Conservation (phyloP, 2,888 invertebrate species). For the Acanthopleura granulata region DNA sequence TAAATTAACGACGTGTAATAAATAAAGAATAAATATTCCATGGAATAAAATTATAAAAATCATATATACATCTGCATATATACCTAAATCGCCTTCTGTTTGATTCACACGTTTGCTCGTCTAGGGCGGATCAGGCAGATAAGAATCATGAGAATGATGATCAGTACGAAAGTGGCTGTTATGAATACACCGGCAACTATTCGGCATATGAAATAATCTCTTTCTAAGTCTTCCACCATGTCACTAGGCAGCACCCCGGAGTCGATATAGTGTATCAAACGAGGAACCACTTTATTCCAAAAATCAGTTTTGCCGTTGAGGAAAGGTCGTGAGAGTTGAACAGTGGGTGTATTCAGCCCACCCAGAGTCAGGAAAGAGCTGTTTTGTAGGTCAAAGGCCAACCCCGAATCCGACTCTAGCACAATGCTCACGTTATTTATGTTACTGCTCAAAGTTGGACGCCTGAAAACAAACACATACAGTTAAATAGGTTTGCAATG, state of each 20-base stretch:
- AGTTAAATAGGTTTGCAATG: not conserved
- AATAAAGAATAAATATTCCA: too few relatives aligned
- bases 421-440: conserved; percentile 4
- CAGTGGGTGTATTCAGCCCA: not conserved
- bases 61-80: too few relatives aligned
- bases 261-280: conserved; percentile 1
- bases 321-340: not conserved
- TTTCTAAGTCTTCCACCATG: not conserved
- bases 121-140: not conserved
- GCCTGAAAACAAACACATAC: not conserved
- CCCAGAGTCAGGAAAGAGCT: not conserved
- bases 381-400: not conserved
- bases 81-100: too few relatives aligned
- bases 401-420: not conserved
- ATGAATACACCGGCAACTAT: conserved; percentile 8
- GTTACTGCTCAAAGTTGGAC: not conserved
- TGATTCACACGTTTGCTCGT: not conserved
- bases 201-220: conserved; percentile 14
- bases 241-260: not conserved
- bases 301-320: conserved; percentile 2
- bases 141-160: not conserved
- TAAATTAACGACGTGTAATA: too few relatives aligned
- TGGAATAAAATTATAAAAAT: too few relatives aligned
- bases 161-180: not conserved
- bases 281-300: conserved; percentile 12